Conservation (phyloP, 1,140 invertebrate genomes). For the Drosophila ercepeae region DNA sequence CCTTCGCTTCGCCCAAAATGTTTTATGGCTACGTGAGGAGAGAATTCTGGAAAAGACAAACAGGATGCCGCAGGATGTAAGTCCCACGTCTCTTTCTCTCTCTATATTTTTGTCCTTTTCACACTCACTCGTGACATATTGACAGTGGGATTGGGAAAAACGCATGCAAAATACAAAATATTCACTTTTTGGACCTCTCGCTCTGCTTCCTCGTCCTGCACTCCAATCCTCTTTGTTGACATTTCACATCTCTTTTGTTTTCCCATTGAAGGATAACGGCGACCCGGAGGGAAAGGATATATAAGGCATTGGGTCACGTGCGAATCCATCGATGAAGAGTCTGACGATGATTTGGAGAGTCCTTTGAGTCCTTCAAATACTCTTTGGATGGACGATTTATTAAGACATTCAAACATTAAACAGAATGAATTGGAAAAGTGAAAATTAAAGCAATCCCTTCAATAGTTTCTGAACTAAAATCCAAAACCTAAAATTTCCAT, state of each 20-base stretch:
- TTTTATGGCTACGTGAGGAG: conserved; percentile 58
- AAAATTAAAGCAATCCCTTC: too few species aligned
- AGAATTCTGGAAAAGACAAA: conserved; percentile 11
- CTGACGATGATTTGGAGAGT: background rate
- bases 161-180: conserved; percentile 61
- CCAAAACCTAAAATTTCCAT: too few species aligned
- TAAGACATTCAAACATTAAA: too few species aligned
- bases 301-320: conserved; percentile 42
- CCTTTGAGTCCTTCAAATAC: background rate
- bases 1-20: conserved; percentile 33
- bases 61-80: background rate
- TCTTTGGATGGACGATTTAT: too few species aligned
- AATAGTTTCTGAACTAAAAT: too few species aligned
- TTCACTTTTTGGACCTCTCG: conserved; percentile 46
- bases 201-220: background rate
- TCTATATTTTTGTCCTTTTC: background rate
- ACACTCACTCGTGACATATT: conserved; percentile 24
- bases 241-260: conserved; percentile 41
- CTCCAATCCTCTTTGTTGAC: conserved; percentile 31
- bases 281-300: background rate
- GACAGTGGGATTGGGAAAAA: conserved; percentile 51
- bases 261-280: conserved; percentile 14
- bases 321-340: conserved; percentile 33
- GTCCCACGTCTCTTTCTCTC: background rate
- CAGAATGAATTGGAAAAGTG: too few species aligned